Percentiles rank a stretch among this genome's conserved stretches.
phyloP scores from a whole-genome alignment of 2,113 vertebrate genomes.

The Natator depressus region DNA sequence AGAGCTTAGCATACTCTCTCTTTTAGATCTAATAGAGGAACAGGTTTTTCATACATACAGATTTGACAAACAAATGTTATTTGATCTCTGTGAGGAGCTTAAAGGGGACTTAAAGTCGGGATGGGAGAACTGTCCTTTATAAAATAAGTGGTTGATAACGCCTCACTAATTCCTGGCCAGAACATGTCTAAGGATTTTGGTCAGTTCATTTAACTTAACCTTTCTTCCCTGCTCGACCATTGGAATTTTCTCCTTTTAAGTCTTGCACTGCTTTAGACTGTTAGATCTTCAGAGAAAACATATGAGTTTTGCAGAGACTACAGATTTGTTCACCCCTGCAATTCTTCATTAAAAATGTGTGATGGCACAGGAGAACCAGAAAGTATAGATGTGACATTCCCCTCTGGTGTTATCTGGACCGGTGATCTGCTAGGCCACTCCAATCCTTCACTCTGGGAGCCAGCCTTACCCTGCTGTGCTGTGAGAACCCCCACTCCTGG shows the following conservation, averaged over 20 bases:
- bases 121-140: not conserved
- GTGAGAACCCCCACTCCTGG: too few species aligned
- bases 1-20: slow-evolving; percentile 7
- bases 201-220: not conserved
- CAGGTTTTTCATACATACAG: not conserved
- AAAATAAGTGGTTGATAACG: not conserved
- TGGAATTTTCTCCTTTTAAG: not conserved
- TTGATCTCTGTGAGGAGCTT: slow-evolving; percentile 49
- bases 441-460: too few species aligned
- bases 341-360: not conserved
- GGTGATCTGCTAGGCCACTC: too few species aligned
- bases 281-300: not conserved
- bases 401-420: too few species aligned
- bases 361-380: not conserved
- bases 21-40: slow-evolving; percentile 38
- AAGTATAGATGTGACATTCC: not conserved
- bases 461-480: too few species aligned
- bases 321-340: accelerated
- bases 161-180: not conserved
- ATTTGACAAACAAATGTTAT: slow-evolving; percentile 60
- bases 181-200: not conserved
- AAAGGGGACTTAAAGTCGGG: slow-evolving; percentile 7
- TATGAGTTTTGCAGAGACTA: not conserved
- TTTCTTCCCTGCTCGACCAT: not conserved
- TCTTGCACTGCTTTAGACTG: not conserved